A percentile compares a stretch with the other conserved stretches of the same genome.
Evolutionary conservation across 2,113 vertebrate species (phyloP).

Genomic region (Protobothrops flavoviridis): DNA sequence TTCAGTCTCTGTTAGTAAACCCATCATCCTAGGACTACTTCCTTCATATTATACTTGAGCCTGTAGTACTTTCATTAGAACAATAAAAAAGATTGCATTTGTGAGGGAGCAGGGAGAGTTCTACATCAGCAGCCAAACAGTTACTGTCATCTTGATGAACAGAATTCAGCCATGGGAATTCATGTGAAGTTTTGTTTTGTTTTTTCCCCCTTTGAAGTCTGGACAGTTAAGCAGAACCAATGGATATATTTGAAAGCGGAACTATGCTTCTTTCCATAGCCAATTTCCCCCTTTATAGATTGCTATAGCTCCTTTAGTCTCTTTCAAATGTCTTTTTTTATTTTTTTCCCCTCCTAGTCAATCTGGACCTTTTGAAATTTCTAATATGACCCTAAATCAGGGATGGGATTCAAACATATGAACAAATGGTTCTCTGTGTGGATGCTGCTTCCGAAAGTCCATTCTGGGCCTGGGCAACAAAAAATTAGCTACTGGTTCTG

Average conservation of each 20-base stretch:
- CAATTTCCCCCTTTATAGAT: background rate
- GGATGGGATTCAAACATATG: too few species aligned
- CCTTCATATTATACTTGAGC: background rate
- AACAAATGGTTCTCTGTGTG: too few species aligned
- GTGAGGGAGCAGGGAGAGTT: background rate
- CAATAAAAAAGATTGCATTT: background rate
- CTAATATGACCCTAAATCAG: background rate
- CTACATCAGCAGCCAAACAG: background rate
- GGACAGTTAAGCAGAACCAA: slow-evolving; percentile 1
- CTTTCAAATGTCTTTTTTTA: background rate
- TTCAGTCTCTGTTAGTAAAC: background rate
- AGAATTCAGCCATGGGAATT: background rate
- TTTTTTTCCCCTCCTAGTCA: background rate
- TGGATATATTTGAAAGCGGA: slow-evolving; percentile 8
- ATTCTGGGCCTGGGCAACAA: too few species aligned
- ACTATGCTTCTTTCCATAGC: background rate
- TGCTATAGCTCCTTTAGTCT: background rate
- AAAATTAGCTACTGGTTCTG: too few species aligned
- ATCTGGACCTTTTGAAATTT: background rate
- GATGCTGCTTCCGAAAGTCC: too few species aligned
- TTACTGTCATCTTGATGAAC: background rate
- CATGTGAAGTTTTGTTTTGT: background rate
- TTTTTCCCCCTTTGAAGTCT: slow-evolving; percentile 13
- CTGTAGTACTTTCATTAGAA: background rate
- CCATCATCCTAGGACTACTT: background rate